Percentiles rank a stretch among this genome's conserved stretches.
phyloP scores from a whole-genome alignment of 2,113 vertebrate species.

The Hippocampus barbouri region DNA sequence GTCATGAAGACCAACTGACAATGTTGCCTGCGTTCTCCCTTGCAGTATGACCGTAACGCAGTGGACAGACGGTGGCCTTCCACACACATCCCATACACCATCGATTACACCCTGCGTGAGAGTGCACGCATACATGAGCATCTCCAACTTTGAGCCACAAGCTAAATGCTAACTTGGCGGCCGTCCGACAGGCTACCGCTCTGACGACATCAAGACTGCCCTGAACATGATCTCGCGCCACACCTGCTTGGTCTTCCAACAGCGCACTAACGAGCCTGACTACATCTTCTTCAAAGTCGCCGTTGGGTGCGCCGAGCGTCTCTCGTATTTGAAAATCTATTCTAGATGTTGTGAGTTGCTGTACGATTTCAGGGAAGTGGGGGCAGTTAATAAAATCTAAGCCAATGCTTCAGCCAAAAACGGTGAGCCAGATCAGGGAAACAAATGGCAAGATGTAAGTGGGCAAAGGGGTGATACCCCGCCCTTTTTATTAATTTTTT shows the following conservation, averaged over 20 bases:
- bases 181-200: background rate
- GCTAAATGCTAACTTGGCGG: background rate
- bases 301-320: background rate
- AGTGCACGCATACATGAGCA: background rate
- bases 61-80: background rate
- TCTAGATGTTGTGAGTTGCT: no score
- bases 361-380: no score
- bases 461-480: no score
- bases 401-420: no score
- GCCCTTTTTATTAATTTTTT: no score
- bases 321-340: background rate
- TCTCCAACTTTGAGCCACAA: background rate
- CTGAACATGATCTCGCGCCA: background rate
- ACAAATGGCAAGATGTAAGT: no score
- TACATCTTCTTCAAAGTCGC: background rate
- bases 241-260: constrained; percentile 1
- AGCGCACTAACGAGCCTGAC: background rate
- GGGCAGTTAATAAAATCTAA: no score
- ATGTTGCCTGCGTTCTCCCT: background rate
- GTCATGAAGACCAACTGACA: no score
- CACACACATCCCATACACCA: background rate
- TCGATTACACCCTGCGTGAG: background rate
- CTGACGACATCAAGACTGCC: background rate
- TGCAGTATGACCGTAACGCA: background rate
- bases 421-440: no score